A percentile compares a stretch with the other conserved stretches of the same genome.
Conservation (phyloP, 92 coral and sea anemone genomes). For the Siderastrea siderea region DNA sequence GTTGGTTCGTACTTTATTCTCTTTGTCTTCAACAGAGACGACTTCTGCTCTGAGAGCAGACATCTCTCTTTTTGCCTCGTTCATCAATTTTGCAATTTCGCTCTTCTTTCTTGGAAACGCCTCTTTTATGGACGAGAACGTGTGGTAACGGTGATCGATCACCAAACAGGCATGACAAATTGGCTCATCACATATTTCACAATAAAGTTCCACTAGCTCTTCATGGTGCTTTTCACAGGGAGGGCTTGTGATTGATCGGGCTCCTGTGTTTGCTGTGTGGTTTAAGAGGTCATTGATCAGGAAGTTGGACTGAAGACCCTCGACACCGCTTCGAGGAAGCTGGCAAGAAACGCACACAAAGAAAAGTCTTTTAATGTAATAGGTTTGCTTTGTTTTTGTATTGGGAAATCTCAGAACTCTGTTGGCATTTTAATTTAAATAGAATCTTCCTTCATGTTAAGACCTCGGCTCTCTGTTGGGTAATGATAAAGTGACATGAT, state of each 20-base stretch:
- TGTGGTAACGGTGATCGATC: constrained; percentile 33
- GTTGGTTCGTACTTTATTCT: background rate
- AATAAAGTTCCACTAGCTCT: constrained; percentile 16
- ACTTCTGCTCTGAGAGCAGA: constrained; percentile 35
- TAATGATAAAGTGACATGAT: no score
- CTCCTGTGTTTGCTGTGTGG: background rate
- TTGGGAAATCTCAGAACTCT: no score
- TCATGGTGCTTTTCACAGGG: constrained; percentile 21
- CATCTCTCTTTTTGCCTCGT: background rate
- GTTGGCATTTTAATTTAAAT: no score
- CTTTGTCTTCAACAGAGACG: background rate
- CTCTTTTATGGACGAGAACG: background rate
- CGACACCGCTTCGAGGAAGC: constrained; percentile 17
- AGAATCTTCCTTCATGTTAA: no score
- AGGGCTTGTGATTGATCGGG: background rate
- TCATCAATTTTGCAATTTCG: background rate
- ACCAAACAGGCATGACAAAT: constrained; percentile 28
- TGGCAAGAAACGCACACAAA: background rate
- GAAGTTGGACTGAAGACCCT: constrained; percentile 10
- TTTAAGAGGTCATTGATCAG: constrained; percentile 11
- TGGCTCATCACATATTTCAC: constrained; percentile 14
- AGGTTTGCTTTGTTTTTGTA: no score
- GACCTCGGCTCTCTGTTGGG: no score
- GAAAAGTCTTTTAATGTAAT: background rate
- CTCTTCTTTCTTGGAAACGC: constrained; percentile 10